Evolutionary conservation across 2,888 invertebrate species (phyloP), one percentile per base, ranked within the genome.

Genomic region (Podotricha telesiphe): DNA sequence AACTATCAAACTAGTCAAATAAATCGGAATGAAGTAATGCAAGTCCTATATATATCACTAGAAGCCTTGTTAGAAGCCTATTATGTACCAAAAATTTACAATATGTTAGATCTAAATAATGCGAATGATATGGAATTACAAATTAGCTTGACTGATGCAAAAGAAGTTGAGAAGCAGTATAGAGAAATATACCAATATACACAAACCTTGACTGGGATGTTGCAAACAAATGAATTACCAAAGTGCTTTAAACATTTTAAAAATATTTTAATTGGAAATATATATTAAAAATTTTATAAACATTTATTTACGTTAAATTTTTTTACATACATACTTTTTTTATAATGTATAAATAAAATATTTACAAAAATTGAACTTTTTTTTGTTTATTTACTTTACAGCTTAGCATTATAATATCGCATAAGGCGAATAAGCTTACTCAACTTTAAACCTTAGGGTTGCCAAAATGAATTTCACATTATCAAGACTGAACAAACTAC

Each of bases 61-160:
- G 82, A 87, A 67, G 87, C 90, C n/a, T 87, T 84, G 75, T 78
- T 92, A 71, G 85, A 91, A 73, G 78, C 87, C 4, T 90, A 85
- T 70, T 87, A 79, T 79, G 77, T 92, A 6, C 80, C 82, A 70
- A 68, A 77, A 68, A 79, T 90, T 50, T 83, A 87, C 76, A 83
- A 87, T 67, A 86, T 80, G 51, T 80, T 89, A 72, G 82, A 83
- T 47, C 72, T 70, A 45, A 74, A 88, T 59, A 91, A 89, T 79
- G 79, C 86, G 8, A 17, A 19, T 70, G 47, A 62, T 19, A 6
- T 37, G 1, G 7, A 5, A 17, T 53, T 68, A 55, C 17, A 63
- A 70, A 42, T 70, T 64, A 48, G 13, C 17, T 78, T 81, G 17
- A 89, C 86, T 72, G 73, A 78, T 63, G 85, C 87, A 65, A 86